Evolutionary conservation across 2,113 vertebrate genomes (phyloP), one percentile per base, ranked within the genome.

Genomic region (Macaca nemestrina): DNA sequence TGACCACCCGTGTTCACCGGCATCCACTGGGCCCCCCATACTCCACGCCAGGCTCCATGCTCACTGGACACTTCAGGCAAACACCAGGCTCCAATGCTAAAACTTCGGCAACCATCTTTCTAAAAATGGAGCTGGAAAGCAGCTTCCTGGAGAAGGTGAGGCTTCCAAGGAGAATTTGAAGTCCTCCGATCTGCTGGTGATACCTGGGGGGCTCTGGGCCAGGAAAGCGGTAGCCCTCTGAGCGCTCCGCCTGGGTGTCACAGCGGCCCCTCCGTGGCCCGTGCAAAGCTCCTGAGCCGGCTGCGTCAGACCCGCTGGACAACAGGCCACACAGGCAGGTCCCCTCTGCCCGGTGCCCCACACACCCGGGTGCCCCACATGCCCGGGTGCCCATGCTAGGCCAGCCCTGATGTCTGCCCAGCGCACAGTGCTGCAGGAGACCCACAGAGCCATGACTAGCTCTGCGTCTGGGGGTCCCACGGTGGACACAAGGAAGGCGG

Each of bases 381-480:
- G 20, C 22, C 88, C 6, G 1, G 25, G 45, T 64, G 61, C 27
- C 61, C 27, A 1, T 64, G 61, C 61, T 23, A 52, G 57, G 73
- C 23, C 1, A 4, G 52, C 1, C 8, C 40, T 76, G 73, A 25
- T 1, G 23, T 25, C 22, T 25, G 14, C 35, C 43, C 10, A 38
- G 27, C 10, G 7, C 17, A 6, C 20, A 64, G 61, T 2, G 2
- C 5, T 64, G 61, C 12, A 5, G 40, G 48, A 68, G 83, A 52
- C 22, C 27, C 30, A 2, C 2, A 4, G 25, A 13, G 9, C 7
- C 13, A 27, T 8, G 1, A 27, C 43, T 5, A 13, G 8, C 73
- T 14, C 73, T 27, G 73, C 6, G 3, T 30, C 48, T 11, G 52
- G 4, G 76, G 76, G 9, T n/a, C 35, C 10, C 70, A 55, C 18